Percentiles rank a stretch among this genome's conserved stretches.
Conservation (phyloP, 2,888 invertebrate genomes). For the Philaethria dido region DNA sequence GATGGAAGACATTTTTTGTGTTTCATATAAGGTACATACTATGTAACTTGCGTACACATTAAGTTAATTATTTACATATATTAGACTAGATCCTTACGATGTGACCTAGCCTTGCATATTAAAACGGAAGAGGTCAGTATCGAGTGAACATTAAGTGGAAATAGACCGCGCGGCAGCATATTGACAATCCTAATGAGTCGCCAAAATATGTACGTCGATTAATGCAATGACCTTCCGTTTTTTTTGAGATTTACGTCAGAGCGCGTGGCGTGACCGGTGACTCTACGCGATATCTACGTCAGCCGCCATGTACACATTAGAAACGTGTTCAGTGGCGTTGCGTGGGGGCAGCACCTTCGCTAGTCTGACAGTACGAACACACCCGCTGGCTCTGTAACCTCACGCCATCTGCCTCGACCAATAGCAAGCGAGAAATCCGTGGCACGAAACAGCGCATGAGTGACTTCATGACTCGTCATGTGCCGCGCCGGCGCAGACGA, state of each 20-base stretch:
- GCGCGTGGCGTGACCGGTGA: constrained; percentile 45
- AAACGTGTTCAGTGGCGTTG: constrained; percentile 45
- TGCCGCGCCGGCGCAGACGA: constrained; percentile 28
- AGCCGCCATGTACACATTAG: constrained; percentile 32
- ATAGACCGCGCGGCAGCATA: constrained; percentile 4
- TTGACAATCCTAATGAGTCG: constrained; percentile 26
- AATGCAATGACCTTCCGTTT: constrained; percentile 48
- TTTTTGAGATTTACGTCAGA: constrained; percentile 54
- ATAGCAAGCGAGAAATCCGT: constrained; percentile 60
- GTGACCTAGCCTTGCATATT: background rate
- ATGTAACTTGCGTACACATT: background rate
- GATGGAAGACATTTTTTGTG: too few relatives aligned
- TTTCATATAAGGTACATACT: too few relatives aligned
- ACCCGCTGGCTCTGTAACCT: constrained; percentile 54
- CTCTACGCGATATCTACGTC: constrained; percentile 54
- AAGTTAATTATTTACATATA: background rate
- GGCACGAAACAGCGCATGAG: constrained; percentile 56
- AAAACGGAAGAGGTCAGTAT: constrained; percentile 18
- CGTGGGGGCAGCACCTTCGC: constrained; percentile 66
- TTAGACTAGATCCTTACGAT: constrained; percentile 5
- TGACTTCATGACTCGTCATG: constrained; percentile 28
- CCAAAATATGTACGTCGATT: constrained; percentile 16
- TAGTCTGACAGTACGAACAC: constrained; percentile 44
- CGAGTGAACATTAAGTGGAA: background rate
- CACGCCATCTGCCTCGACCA: constrained; percentile 74